Conservation (phyloP, 2,797 vertebrate genomes). For the Octomys mimax region DNA sequence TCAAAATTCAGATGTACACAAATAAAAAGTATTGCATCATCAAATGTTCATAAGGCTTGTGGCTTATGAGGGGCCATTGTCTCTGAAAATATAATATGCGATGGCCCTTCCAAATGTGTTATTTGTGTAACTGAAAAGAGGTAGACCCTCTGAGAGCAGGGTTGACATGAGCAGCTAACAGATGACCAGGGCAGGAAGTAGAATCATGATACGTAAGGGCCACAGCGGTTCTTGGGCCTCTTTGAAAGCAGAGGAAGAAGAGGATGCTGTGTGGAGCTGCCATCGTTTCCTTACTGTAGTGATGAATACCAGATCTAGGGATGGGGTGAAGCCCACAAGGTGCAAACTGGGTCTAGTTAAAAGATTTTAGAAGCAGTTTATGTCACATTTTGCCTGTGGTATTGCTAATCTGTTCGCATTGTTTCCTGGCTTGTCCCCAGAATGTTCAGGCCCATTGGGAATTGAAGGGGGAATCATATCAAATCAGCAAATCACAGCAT, state of each 20-base stretch:
- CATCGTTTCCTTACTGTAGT: not conserved
- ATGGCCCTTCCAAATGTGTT: not conserved
- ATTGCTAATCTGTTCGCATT: not conserved
- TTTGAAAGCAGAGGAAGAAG: not conserved
- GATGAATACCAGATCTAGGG: not conserved
- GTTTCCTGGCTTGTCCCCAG: conserved; percentile 85
- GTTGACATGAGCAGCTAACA: not conserved
- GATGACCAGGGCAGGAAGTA: not conserved
- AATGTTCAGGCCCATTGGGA: conserved; percentile 97
- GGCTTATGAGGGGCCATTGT: not conserved
- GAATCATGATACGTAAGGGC: not conserved
- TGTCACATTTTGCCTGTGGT: not conserved
- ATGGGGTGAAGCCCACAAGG: not conserved
- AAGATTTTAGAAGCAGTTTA: not conserved
- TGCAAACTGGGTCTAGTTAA: not conserved
- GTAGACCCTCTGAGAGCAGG: not conserved
- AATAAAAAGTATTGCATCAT: not conserved
- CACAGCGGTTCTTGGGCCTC: not conserved
- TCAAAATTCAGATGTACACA: not conserved
- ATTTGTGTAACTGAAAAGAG: not conserved
- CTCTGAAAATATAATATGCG: not conserved
- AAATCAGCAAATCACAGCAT: conserved; percentile 99
- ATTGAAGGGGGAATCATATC: conserved; percentile 99
- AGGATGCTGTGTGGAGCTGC: not conserved
- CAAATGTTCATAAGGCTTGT: not conserved